Percentiles rank a stretch among this genome's conserved stretches.
Evolutionary conservation across 2,797 vertebrate genomes (phyloP).

Genomic region (Labroides dimidiatus): DNA sequence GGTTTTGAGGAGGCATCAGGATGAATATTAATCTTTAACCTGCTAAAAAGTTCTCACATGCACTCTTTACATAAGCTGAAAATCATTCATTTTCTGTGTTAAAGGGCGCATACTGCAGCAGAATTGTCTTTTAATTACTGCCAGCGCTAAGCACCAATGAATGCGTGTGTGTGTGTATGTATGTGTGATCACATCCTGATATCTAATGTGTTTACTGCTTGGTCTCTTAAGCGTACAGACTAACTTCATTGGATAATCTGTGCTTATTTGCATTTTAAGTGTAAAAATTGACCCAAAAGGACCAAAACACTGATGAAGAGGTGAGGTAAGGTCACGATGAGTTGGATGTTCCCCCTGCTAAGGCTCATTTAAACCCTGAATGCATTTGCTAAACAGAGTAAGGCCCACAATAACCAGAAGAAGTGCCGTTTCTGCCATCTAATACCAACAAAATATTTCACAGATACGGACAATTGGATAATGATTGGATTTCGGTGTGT

Average conservation of each 20-base stretch:
- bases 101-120: too few species aligned
- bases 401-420: slow-evolving; percentile 51
- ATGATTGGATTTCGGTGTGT: slow-evolving; percentile 79
- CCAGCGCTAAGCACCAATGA: too few species aligned
- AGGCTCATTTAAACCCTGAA: slow-evolving; percentile 54
- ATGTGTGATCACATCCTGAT: not conserved
- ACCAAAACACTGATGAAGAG: slow-evolving; percentile 21
- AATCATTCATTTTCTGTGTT: too few species aligned
- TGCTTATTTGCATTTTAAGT: slow-evolving; percentile 30
- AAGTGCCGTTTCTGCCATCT: slow-evolving; percentile 64
- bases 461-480: slow-evolving; percentile 76
- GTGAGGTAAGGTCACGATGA: slow-evolving; percentile 33
- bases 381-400: slow-evolving; percentile 51
- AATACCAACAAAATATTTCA: slow-evolving; percentile 81
- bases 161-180: too few species aligned
- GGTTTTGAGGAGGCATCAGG: too few species aligned
- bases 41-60: too few species aligned
- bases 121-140: too few species aligned
- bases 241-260: slow-evolving; percentile 18
- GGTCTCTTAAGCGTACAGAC: slow-evolving; percentile 25
- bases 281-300: slow-evolving; percentile 12
- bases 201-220: not conserved
- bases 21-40: too few species aligned
- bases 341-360: slow-evolving; percentile 24
- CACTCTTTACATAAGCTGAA: too few species aligned